Evolutionary conservation across 2,797 vertebrate species (phyloP).

Genomic region (Rhinichthys osculus): DNA sequence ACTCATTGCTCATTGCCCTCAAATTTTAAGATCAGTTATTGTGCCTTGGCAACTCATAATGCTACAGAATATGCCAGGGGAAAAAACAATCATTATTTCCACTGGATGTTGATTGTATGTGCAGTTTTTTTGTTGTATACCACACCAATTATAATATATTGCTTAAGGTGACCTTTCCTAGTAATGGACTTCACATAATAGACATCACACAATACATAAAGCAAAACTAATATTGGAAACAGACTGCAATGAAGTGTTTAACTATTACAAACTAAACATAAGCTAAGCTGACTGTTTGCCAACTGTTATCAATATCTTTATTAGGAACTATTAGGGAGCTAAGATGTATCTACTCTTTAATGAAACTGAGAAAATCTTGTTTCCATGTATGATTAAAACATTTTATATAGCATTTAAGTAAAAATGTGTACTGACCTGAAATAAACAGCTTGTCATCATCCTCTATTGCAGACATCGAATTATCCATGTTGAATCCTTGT

Average conservation of each 20-base stretch:
- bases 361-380: background rate
- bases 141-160: background rate
- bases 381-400: background rate
- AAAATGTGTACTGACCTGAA: conserved; percentile 50
- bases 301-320: background rate
- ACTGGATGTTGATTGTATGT: background rate
- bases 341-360: background rate
- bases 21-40: background rate
- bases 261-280: background rate
- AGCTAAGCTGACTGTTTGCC: background rate
- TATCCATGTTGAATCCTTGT: conserved; percentile 67
- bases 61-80: background rate
- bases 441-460: conserved; percentile 66
- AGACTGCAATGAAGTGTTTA: background rate
- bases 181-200: background rate
- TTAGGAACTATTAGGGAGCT: background rate
- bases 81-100: background rate
- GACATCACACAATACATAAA: background rate
- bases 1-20: conserved; percentile 12
- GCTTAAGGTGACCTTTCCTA: background rate
- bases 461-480: conserved; percentile 66
- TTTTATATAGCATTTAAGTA: background rate
- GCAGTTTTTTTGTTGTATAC: background rate
- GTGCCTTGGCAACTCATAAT: conserved; percentile 8
- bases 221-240: background rate